phyloP scores from a whole-genome alignment of 2,113 vertebrate species.

The Podarcis cretensis region DNA sequence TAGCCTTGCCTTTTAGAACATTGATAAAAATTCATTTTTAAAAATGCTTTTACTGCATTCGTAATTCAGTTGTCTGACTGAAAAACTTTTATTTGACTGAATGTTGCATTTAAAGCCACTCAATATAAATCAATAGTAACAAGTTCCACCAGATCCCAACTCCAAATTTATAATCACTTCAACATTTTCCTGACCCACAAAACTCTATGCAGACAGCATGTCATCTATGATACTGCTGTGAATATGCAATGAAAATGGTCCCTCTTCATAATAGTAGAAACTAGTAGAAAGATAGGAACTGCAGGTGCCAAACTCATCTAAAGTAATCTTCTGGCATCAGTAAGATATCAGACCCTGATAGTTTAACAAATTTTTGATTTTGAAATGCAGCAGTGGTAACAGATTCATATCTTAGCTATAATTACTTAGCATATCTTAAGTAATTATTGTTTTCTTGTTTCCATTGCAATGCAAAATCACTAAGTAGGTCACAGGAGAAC shows the following conservation, averaged over 20 bases:
- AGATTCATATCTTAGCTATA: background rate
- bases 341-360: background rate
- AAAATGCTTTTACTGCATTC: background rate
- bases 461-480: background rate
- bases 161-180: background rate
- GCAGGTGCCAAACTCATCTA: background rate
- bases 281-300: background rate
- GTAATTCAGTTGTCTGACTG: background rate
- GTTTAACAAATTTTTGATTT: background rate
- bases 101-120: background rate
- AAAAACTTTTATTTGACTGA: background rate
- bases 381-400: background rate
- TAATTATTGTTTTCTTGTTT: background rate
- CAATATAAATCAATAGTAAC: background rate
- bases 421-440: background rate
- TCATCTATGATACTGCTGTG: background rate
- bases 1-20: too few species aligned
- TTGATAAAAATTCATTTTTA: too few species aligned
- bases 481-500: background rate
- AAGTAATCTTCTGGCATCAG: background rate
- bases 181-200: background rate
- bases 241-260: background rate
- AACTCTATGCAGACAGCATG: background rate
- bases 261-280: background rate
- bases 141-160: background rate